Evolutionary conservation across 1,140 invertebrate species (phyloP), one percentile per base, ranked within the genome.

Genomic region (Mactra quadrangularis): DNA sequence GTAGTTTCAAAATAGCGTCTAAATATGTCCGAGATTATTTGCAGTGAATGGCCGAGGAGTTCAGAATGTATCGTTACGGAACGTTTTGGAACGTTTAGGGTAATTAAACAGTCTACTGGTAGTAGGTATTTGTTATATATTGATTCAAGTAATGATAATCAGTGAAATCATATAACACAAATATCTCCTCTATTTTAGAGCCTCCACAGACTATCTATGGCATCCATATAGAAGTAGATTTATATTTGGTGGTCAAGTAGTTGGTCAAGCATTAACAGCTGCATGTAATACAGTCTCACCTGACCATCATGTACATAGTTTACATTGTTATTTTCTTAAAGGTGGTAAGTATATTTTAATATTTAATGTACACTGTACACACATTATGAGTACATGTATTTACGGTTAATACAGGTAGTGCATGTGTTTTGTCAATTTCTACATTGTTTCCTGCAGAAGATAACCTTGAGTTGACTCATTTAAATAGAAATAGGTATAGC

Each of bases 241-340:
- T 70, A 87, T 92, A 19, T 92, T 87, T 86, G 92, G 92, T 41
- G 92, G 92, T 38, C 92, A 92, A 68, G 88, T 92, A 0, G 89
- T 92, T 35, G 91, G 91, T 25, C 91, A 93, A 52, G 90, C 91
- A 3, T 66, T 93, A 38, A 87, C 87, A 19, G 92, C 92, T n/a
- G 90, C 91, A 38, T 89, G 87, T 27, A 86, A 88, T 29, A 92
- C 91, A 33, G 89, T 92, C 4, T 84, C 78, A 17, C 66, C 76
- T 27, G 81, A 87, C 33, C 87, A 89, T 33, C 85, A 90, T 82
- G 72, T 87, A 6, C 90, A 92, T 74, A 92, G 91, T 86, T 75
- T 92, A 29, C 91, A 92, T 55, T 89, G 87, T 59, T 92, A 92
- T 79, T 92, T 92, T 57, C 83, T 92, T 47, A 84, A 83, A 25